phyloP scores from a whole-genome alignment of 2,113 vertebrate species.

The Suricata suricatta region DNA sequence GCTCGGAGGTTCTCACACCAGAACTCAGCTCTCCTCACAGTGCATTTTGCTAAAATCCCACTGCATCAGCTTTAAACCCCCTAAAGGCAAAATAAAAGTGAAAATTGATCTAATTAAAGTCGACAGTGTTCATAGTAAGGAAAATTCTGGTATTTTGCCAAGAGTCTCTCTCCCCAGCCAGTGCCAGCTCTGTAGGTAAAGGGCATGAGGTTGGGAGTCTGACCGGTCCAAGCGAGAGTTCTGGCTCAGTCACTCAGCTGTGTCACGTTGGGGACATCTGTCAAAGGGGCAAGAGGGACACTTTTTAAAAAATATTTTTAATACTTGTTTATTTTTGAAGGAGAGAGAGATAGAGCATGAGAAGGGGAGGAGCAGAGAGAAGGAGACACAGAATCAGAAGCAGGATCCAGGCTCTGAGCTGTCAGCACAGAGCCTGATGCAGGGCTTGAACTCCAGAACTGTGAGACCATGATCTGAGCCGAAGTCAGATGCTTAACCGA shows the following conservation, averaged over 20 bases:
- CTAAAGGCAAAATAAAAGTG: slow-evolving; percentile 46
- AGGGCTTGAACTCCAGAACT: too few relatives aligned
- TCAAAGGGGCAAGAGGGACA: background rate
- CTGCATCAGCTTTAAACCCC: background rate
- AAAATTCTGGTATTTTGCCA: slow-evolving; percentile 23
- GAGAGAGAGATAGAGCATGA: too few relatives aligned
- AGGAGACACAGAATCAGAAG: too few relatives aligned
- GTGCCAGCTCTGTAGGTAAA: slow-evolving; percentile 42
- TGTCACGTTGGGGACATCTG: background rate
- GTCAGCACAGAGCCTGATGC: too few relatives aligned
- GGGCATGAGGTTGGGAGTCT: background rate
- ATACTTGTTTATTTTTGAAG: too few relatives aligned
- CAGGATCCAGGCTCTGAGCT: too few relatives aligned
- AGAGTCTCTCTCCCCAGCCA: background rate
- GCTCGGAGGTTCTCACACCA: background rate
- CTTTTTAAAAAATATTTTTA: too few relatives aligned
- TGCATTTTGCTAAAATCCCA: background rate
- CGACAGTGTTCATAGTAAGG: slow-evolving; percentile 27
- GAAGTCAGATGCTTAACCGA: too few relatives aligned
- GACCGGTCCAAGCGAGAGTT: background rate
- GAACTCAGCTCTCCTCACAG: background rate
- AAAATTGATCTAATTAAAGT: slow-evolving; percentile 72
- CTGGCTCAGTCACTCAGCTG: background rate
- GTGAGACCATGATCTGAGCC: too few relatives aligned
- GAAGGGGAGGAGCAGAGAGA: too few relatives aligned